Conservation (phyloP, 2,888 invertebrate genomes). For the Furcula furcula region DNA sequence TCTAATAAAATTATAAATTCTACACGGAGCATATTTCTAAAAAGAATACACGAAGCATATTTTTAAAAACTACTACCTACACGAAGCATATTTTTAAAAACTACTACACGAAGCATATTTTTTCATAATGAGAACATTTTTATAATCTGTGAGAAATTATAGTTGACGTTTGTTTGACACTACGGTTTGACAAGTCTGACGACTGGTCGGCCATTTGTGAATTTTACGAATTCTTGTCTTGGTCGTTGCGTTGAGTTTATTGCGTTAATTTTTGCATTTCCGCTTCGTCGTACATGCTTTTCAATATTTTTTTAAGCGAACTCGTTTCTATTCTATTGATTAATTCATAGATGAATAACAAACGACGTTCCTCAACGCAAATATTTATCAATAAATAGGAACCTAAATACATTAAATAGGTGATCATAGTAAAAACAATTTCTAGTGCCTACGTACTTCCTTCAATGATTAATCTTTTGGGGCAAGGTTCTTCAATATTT, state of each 20-base stretch:
- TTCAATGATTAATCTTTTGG: slow-evolving; percentile 70
- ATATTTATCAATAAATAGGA: slow-evolving; percentile 14
- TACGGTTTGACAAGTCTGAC: too few species aligned
- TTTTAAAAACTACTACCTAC: too few species aligned
- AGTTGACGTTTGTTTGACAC: too few species aligned
- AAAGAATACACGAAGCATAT: too few species aligned
- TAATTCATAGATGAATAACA: slow-evolving; percentile 20
- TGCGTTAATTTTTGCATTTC: slow-evolving; percentile 22
- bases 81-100: too few species aligned
- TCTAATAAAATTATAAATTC: background rate
- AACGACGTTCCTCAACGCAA: slow-evolving; percentile 22
- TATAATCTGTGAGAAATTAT: too few species aligned
- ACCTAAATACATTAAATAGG: slow-evolving; percentile 30
- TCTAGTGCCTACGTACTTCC: slow-evolving; percentile 68
- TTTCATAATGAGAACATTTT: too few species aligned
- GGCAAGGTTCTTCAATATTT: slow-evolving; percentile 70
- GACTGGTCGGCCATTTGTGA: slow-evolving; percentile 69
- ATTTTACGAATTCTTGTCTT: slow-evolving; percentile 21
- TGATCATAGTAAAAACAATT: slow-evolving; percentile 54
- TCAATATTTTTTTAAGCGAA: slow-evolving; percentile 16
- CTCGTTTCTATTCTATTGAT: slow-evolving; percentile 29
- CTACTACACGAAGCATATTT: too few species aligned
- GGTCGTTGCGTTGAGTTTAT: slow-evolving; percentile 19
- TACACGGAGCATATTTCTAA: too few species aligned
- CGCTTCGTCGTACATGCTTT: slow-evolving; percentile 24